Percentiles rank a stretch among this genome's conserved stretches.
Evolutionary conservation across 2,113 vertebrate species (phyloP).

Genomic region (Salvator merianae): DNA sequence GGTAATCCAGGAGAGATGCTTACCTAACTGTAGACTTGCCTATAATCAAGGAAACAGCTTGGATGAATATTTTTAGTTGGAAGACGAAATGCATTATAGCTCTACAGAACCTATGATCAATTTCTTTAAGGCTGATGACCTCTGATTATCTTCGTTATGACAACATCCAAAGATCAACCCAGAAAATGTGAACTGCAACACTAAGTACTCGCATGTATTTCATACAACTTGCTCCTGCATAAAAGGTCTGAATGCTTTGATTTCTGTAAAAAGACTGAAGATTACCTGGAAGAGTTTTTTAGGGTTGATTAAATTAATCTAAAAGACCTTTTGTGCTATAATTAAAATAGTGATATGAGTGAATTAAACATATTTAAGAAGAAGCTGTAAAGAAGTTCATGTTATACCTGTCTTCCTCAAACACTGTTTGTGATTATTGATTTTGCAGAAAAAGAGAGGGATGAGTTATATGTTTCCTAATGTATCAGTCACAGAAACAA

Average conservation of each 20-base stretch:
- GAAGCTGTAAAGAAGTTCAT: conserved; percentile 12
- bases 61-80: no score
- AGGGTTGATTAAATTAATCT: conserved; percentile 18
- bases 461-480: not conserved
- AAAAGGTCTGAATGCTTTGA: not conserved
- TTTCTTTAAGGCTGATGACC: not conserved
- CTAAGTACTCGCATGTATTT: not conserved
- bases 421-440: not conserved
- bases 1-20: not conserved
- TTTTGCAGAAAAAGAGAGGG: conserved; percentile 24
- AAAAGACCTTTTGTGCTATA: conserved; percentile 13
- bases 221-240: conserved; percentile 2
- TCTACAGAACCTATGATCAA: not conserved
- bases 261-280: not conserved
- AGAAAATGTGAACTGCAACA: not conserved
- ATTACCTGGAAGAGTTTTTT: not conserved
- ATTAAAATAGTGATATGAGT: not conserved
- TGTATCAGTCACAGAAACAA: not conserved
- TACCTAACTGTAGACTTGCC: not conserved
- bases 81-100: no score
- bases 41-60: not conserved
- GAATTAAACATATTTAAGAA: conserved; percentile 28
- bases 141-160: not conserved
- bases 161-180: no score
- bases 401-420: not conserved